A percentile compares a stretch with the other conserved stretches of the same genome.
Conservation (phyloP, 2,888 invertebrate genomes). For the Bugulina stolonifera region DNA sequence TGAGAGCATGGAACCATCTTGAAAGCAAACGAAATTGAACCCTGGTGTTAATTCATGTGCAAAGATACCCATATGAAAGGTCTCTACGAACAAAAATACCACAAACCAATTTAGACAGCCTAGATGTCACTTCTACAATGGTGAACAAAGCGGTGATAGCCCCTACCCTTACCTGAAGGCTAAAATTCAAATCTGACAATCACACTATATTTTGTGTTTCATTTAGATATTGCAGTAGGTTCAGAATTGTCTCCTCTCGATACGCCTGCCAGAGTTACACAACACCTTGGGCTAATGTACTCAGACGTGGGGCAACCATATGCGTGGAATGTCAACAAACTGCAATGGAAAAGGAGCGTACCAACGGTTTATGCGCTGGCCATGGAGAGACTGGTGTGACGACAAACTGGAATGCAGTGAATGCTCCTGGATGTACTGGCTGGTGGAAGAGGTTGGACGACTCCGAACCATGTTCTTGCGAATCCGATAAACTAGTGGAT, state of each 20-base stretch:
- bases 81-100: too few relatives aligned
- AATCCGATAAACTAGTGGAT: neutral
- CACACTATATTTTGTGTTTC: too few relatives aligned
- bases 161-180: too few relatives aligned
- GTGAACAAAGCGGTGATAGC: too few relatives aligned
- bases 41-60: too few relatives aligned
- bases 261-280: constrained; percentile 1
- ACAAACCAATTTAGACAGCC: too few relatives aligned
- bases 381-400: constrained; percentile 21
- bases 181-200: too few relatives aligned
- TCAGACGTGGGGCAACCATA: neutral
- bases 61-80: too few relatives aligned
- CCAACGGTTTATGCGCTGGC: constrained; percentile 10
- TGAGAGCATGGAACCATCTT: too few relatives aligned
- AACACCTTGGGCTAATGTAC: constrained; percentile 25
- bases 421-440: constrained; percentile 23
- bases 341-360: constrained; percentile 19
- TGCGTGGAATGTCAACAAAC: constrained; percentile 26
- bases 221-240: constrained; percentile 24
- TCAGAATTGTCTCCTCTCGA: neutral
- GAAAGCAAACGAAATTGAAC: too few relatives aligned
- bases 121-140: too few relatives aligned
- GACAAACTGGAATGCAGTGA: constrained; percentile 26
- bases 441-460: constrained; percentile 26
- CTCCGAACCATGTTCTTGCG: neutral